Conservation (phyloP, 2,888 invertebrate species). For the Spisula subtruncata region DNA sequence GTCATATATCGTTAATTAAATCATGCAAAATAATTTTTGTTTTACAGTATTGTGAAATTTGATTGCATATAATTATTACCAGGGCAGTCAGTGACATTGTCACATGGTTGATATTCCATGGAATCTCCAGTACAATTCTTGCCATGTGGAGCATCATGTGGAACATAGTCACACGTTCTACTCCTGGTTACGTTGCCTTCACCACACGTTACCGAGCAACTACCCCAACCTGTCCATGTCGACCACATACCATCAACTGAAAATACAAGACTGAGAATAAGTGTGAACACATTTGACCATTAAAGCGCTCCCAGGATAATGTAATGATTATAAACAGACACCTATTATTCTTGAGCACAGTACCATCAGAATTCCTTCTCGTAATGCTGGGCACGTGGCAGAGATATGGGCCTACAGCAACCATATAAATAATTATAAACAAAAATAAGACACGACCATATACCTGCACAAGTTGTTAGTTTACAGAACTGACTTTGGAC, state of each 20-base stretch:
- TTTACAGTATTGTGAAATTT: no score
- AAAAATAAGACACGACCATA: not conserved
- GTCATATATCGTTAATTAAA: no score
- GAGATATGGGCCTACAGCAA: no score
- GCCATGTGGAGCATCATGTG: conserved; percentile 53
- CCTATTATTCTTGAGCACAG: no score
- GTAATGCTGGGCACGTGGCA: no score
- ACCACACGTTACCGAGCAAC: conserved; percentile 59
- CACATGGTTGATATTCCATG: conserved; percentile 43
- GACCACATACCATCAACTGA: conserved; percentile 63
- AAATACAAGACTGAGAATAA: not conserved
- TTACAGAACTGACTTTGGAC: conserved; percentile 37
- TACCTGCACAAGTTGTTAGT: conserved; percentile 36
- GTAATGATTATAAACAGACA: no score
- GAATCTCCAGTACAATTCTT: conserved; percentile 47
- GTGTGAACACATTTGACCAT: no score
- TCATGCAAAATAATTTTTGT: no score
- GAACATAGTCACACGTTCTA: conserved; percentile 44
- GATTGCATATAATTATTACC: conserved; percentile 6
- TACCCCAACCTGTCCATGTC: conserved; percentile 50
- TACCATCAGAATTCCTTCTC: no score
- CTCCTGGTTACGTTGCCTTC: conserved; percentile 38
- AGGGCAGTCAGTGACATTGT: conserved; percentile 53
- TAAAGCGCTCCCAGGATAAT: no score
- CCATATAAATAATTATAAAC: no score